Evolutionary conservation across 92 coral and sea anemone genomes (phyloP).

Genomic region (Bergia puertoricense): DNA sequence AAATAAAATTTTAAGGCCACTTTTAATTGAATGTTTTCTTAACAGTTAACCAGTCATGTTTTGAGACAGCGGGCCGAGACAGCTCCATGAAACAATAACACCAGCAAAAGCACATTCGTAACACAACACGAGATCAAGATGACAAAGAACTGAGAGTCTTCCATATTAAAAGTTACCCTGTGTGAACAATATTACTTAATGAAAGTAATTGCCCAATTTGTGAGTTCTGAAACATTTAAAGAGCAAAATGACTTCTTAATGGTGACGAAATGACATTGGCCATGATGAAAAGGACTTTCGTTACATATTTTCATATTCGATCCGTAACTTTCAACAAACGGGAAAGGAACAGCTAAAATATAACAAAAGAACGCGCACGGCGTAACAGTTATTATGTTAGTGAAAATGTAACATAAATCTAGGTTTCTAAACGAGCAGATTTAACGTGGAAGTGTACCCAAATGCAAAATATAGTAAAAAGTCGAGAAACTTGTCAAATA

Average conservation of each 20-base stretch:
- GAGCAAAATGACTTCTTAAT: not conserved
- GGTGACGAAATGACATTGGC: too few relatives aligned
- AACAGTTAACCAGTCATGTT: slow-evolving; percentile 2
- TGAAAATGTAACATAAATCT: too few relatives aligned
- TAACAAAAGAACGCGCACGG: not conserved
- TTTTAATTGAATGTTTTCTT: not conserved
- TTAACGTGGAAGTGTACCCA: not conserved
- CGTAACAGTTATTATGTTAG: not conserved
- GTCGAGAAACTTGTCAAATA: not conserved
- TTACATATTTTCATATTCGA: not conserved
- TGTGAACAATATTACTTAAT: not conserved
- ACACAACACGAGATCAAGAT: not conserved
- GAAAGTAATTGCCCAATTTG: not conserved
- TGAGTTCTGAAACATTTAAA: not conserved
- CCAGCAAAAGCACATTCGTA: not conserved
- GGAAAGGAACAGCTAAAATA: not conserved
- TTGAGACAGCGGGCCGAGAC: not conserved
- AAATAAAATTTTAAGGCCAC: not conserved
- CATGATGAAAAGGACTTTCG: not conserved
- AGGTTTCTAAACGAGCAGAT: too few relatives aligned
- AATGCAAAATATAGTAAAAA: not conserved
- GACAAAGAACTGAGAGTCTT: not conserved
- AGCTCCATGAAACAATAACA: not conserved
- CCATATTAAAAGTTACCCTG: not conserved
- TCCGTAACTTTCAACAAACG: not conserved